Evolutionary conservation across 2,888 invertebrate genomes (phyloP).

Genomic region (Pristionchus arcanus): DNA sequence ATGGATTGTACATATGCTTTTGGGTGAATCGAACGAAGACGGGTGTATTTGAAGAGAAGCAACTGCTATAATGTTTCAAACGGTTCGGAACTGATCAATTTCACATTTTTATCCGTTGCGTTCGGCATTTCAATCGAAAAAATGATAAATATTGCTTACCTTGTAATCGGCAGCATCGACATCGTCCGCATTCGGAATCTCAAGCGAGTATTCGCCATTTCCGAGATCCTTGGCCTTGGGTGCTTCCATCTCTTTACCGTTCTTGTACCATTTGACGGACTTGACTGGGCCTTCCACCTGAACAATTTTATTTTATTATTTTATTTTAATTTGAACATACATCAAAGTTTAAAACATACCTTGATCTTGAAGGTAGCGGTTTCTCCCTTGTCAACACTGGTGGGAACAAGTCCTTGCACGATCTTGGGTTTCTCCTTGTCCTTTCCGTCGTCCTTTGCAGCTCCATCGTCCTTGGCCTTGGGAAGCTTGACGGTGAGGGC

Average conservation of each 20-base stretch:
- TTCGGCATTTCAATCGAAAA: no score
- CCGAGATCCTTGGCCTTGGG: constrained; percentile 75
- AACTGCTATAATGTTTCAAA: constrained; percentile 62
- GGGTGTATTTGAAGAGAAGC: no score
- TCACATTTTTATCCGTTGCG: not conserved
- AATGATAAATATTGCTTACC: constrained; percentile 32
- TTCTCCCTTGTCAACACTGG: constrained; percentile 88
- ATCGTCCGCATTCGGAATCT: constrained; percentile 71
- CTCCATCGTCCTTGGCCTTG: constrained; percentile 57
- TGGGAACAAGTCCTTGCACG: constrained; percentile 86
- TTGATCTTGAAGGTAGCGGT: constrained; percentile 86
- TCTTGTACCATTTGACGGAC: constrained; percentile 76
- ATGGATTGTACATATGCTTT: no score
- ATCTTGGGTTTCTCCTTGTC: constrained; percentile 80
- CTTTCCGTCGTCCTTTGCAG: not conserved
- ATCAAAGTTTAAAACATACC: no score
- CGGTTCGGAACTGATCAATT: constrained; percentile 38
- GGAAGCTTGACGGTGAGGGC: constrained; percentile 71
- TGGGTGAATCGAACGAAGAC: no score
- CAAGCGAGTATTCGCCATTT: constrained; percentile 70
- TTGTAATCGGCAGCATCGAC: constrained; percentile 76
- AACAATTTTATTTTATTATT: not conserved
- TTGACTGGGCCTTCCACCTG: constrained; percentile 51
- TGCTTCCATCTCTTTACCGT: constrained; percentile 78
- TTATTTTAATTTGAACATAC: no score